phyloP scores from a whole-genome alignment of 2,113 vertebrate species.

The Perca flavescens region DNA sequence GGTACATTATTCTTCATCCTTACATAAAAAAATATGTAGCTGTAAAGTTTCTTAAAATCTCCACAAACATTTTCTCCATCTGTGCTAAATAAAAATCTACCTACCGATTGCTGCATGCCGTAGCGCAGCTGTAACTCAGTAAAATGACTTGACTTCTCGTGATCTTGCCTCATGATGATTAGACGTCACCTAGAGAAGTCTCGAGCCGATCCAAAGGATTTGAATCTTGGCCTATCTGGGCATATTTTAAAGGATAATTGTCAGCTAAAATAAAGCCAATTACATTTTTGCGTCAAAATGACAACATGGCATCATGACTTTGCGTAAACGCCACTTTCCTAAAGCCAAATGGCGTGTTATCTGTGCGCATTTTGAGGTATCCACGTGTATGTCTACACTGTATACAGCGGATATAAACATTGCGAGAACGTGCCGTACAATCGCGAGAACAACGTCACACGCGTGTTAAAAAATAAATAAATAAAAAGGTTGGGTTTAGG shows the following conservation, averaged over 20 bases:
- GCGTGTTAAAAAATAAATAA: no score
- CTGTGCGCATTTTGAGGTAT: no score
- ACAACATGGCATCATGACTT: no score
- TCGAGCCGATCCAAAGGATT: not conserved
- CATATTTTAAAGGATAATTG: not conserved
- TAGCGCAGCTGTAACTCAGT: not conserved
- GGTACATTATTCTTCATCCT: not conserved
- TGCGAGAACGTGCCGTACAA: no score
- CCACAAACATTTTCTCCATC: not conserved
- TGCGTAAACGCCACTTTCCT: no score
- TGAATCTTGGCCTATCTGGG: not conserved
- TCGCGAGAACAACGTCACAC: no score
- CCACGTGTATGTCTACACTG: no score
- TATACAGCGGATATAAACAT: no score
- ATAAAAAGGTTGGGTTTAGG: no score
- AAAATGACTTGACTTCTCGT: not conserved
- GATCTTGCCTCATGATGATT: not conserved
- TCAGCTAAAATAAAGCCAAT: not conserved
- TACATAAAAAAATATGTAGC: not conserved
- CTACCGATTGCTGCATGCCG: no score
- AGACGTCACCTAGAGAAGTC: not conserved
- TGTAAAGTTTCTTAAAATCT: not conserved
- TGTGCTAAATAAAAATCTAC: not conserved
- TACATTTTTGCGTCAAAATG: not conserved
- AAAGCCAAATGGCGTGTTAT: no score